Evolutionary conservation across 2,888 invertebrate species (phyloP), one percentile per base, ranked within the genome.

Genomic region (Xanthorhoe spadicearia): DNA sequence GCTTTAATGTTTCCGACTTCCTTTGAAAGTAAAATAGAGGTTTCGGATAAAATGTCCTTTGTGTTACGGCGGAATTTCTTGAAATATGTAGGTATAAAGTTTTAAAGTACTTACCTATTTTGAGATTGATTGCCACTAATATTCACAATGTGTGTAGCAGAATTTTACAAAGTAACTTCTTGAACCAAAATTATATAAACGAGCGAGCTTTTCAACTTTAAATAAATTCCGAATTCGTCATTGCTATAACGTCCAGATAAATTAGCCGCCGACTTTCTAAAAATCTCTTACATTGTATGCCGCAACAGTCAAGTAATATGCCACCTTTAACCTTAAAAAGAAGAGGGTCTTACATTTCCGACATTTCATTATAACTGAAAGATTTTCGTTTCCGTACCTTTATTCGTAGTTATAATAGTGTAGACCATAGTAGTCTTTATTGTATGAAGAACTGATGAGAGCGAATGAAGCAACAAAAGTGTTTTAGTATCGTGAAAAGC

Each of bases 221-320:
- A 13, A 13, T 2, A 43, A 32, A 6, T 3, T 52, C 32, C 0
- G 28, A 32, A 13, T 8, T 28, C 15, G 38, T 32, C 18, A 17
- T 15, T 17, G 23, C 4, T 49, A 32, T 61, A 17, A 43, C 32
- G 43, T 32, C 1, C 8, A 32, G 7, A 7, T 6, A 32, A 32
- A 32, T 32, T 13, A 10, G 38, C 13, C 13, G 38, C 38, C 38
- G 38, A 43, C 55, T 56, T 18, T 58, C 28, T 13, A 35, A 17
- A 7, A 43, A 9, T 32, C 38, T 13, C 32, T 52, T 35, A 32
- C 60, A 43, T 63, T 57, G 52, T 57, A n/a, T 28, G 28, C 46
- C 51, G 55, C 48, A 17, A 56, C 64, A 55, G 55, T 59, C 64
- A 55, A 60, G 57, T 63, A 60, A 65, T 56, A 61, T 56, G 51